Conservation (phyloP, 2,888 invertebrate species). For the Acanthosepion lycidas region DNA sequence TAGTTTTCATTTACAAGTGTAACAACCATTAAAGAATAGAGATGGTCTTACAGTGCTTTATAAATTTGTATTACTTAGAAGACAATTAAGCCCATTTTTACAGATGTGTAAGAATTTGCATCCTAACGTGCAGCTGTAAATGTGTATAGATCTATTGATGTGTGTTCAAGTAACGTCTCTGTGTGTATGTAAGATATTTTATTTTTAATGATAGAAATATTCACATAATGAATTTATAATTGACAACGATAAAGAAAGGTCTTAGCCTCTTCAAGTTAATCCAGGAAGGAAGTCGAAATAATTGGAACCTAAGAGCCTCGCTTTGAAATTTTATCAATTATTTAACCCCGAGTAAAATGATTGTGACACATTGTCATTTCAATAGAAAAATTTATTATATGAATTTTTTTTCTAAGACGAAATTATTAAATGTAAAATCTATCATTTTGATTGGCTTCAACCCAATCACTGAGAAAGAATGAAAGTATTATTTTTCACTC, state of each 20-base stretch:
- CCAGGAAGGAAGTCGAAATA: background rate
- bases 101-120: too few relatives aligned
- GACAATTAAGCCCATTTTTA: too few relatives aligned
- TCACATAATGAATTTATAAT: background rate
- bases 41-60: too few relatives aligned
- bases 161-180: background rate
- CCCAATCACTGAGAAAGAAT: background rate
- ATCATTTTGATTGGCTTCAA: too few relatives aligned
- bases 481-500: background rate
- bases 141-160: background rate
- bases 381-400: background rate
- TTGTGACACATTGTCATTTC: slow-evolving; percentile 11
- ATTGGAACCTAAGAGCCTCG: background rate
- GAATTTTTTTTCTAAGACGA: background rate
- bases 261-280: background rate
- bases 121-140: too few relatives aligned
- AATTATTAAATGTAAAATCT: background rate
- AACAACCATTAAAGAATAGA: too few relatives aligned
- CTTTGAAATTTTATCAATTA: background rate
- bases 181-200: background rate
- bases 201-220: background rate
- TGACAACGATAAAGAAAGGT: background rate
- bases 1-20: too few relatives aligned
- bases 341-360: background rate
- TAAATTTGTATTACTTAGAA: too few relatives aligned